A percentile compares a stretch with the other conserved stretches of the same genome.
These are phyloP conservation scores for Vimba vimba DNA, from an alignment of 2,113 vertebrate species.

Conservation along the genomic window DNA sequence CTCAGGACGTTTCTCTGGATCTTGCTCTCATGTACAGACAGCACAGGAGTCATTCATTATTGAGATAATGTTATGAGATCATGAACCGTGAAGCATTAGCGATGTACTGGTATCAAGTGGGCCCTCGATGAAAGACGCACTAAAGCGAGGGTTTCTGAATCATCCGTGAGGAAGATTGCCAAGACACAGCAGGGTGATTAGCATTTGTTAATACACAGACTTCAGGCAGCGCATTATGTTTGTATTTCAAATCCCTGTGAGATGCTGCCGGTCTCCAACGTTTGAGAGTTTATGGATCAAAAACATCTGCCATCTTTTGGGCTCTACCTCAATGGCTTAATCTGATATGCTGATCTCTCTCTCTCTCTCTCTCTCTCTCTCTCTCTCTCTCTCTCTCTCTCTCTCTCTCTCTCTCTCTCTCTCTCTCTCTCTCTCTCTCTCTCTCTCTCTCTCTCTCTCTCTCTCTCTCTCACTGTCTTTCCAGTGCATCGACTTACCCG, in stretches of 20 bases:
- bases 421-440: constrained; percentile 7
- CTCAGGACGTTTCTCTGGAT: too few relatives aligned
- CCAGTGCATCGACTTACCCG: constrained; percentile 53
- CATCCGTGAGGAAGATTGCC: constrained; percentile 20
- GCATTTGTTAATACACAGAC: constrained; percentile 55
- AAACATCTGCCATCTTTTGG: constrained; percentile 57
- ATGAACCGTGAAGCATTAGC: neutral
- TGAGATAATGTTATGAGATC: constrained; percentile 29
- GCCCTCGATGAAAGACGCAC: constrained; percentile 20
- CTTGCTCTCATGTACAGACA: neutral
- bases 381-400: constrained; percentile 11
- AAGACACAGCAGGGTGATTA: constrained; percentile 55
- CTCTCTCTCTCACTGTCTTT: neutral
- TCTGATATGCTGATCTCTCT: constrained; percentile 17
- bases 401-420: constrained; percentile 18
- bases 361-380: constrained; percentile 9
- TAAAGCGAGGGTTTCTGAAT: constrained; percentile 23
- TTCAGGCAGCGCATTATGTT: constrained; percentile 43
- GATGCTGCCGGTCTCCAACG: constrained; percentile 24
- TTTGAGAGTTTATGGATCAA: constrained; percentile 33
- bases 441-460: neutral
- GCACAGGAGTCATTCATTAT: constrained; percentile 20
- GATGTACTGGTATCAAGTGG: constrained; percentile 38
- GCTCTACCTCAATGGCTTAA: neutral
- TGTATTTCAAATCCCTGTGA: constrained; percentile 43